These are phyloP conservation scores for Lipophrys pholis DNA, from an alignment of 2,113 vertebrate species.

Conservation along the genomic window DNA sequence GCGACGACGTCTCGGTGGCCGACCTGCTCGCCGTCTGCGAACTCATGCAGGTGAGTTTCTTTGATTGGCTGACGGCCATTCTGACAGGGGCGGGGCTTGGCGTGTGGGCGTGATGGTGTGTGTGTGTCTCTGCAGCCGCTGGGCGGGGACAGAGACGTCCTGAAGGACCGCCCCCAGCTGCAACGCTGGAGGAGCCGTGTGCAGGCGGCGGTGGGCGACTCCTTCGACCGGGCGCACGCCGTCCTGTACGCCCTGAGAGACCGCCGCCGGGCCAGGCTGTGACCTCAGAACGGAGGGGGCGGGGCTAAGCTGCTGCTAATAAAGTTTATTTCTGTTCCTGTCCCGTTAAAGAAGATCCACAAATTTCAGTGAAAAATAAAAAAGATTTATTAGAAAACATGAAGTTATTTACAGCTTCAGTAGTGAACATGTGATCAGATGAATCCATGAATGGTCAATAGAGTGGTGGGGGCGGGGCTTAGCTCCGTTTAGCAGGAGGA, in stretches of 20 bases:
- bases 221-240: constrained; percentile 75
- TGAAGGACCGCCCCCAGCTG: constrained; percentile 73
- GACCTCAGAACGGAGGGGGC: constrained; percentile 26
- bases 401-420: constrained; percentile 30
- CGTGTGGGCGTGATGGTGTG: constrained; percentile 15
- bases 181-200: constrained; percentile 77
- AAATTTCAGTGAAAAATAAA: too few species aligned
- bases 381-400: too few species aligned
- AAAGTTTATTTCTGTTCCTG: too few species aligned
- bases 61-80: neutral
- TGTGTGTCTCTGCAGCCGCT: constrained; percentile 70
- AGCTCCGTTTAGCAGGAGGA: constrained; percentile 55
- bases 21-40: constrained; percentile 83
- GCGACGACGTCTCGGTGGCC: constrained; percentile 81
- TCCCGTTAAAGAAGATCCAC: too few species aligned
- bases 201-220: constrained; percentile 62
- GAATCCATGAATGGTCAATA: neutral
- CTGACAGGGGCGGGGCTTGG: too few species aligned
- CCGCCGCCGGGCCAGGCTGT: constrained; percentile 73
- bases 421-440: neutral
- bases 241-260: constrained; percentile 74
- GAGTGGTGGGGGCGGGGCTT: constrained; percentile 26
- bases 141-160: constrained; percentile 73
- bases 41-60: constrained; percentile 81
- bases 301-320: neutral